A percentile compares a stretch with the other conserved stretches of the same genome.
These are phyloP conservation scores for Cosmorhoe ocellata DNA, from an alignment of 2,888 invertebrate genomes.

Conservation along the genomic window DNA sequence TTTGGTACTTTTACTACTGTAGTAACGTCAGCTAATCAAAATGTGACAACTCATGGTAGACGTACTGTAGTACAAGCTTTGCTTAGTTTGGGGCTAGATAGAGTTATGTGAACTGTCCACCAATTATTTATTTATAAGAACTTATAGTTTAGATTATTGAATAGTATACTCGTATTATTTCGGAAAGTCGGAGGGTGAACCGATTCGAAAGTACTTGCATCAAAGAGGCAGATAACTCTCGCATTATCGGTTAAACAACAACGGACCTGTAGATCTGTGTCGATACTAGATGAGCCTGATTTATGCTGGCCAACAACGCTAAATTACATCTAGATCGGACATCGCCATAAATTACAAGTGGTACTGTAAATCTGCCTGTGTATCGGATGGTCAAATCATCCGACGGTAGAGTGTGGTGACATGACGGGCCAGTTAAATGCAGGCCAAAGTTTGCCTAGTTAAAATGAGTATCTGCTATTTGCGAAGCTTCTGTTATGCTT, in stretches of 20 bases:
- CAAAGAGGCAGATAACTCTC: slow-evolving; percentile 26
- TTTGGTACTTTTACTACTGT: too few species aligned
- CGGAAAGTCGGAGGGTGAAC: not conserved
- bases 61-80: too few species aligned
- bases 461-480: too few species aligned
- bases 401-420: slow-evolving; percentile 64
- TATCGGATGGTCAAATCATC: slow-evolving; percentile 75
- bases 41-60: too few species aligned
- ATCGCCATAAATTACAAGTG: slow-evolving; percentile 76
- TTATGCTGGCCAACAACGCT: slow-evolving; percentile 76
- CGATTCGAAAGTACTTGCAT: not conserved
- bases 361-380: slow-evolving; percentile 79
- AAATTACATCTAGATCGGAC: slow-evolving; percentile 81
- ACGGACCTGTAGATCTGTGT: slow-evolving; percentile 59
- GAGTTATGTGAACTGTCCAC: too few species aligned
- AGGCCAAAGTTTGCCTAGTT: slow-evolving; percentile 1
- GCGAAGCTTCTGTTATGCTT: too few species aligned
- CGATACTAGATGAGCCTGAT: slow-evolving; percentile 71
- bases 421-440: slow-evolving; percentile 40
- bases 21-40: too few species aligned
- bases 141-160: too few species aligned
- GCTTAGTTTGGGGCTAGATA: too few species aligned
- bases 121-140: too few species aligned
- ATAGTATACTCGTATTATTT: too few species aligned
- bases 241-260: slow-evolving; percentile 65